Conservation (phyloP, 2,888 invertebrate species). For the Harpalus rubripes region DNA sequence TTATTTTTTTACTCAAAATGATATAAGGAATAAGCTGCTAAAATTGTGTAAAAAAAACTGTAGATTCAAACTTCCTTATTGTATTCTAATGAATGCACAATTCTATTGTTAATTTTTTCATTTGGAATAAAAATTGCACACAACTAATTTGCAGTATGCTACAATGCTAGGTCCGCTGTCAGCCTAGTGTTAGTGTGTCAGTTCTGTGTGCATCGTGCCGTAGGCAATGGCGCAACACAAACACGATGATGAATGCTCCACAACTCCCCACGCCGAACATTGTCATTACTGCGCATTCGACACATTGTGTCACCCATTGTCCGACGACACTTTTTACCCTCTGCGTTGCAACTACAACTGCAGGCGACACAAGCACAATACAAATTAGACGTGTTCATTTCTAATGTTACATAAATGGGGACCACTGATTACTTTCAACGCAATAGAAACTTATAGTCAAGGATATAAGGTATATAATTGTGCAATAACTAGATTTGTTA, state of each 20-base stretch:
- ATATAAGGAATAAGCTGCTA: too few relatives aligned
- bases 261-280: constrained; percentile 37
- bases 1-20: too few relatives aligned
- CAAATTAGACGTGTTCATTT: constrained; percentile 66
- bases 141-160: background rate
- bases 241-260: constrained; percentile 64
- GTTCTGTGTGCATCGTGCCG: constrained; percentile 31
- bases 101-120: too few relatives aligned
- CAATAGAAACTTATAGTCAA: too few relatives aligned
- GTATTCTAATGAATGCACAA: too few relatives aligned
- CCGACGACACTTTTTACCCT: constrained; percentile 55
- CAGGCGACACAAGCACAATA: constrained; percentile 54
- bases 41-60: too few relatives aligned
- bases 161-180: background rate
- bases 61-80: too few relatives aligned
- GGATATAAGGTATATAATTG: too few relatives aligned
- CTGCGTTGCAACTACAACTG: background rate
- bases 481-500: constrained; percentile 12
- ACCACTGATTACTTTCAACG: constrained; percentile 35
- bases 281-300: constrained; percentile 64
- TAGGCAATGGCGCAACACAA: constrained; percentile 66
- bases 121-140: constrained; percentile 3
- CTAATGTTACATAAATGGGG: constrained; percentile 65
- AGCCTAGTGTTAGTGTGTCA: constrained; percentile 33
- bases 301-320: constrained; percentile 63